Base-by-base conservation (phyloP, 2,797 vertebrate genomes). In the Salmo trutta region DNA sequence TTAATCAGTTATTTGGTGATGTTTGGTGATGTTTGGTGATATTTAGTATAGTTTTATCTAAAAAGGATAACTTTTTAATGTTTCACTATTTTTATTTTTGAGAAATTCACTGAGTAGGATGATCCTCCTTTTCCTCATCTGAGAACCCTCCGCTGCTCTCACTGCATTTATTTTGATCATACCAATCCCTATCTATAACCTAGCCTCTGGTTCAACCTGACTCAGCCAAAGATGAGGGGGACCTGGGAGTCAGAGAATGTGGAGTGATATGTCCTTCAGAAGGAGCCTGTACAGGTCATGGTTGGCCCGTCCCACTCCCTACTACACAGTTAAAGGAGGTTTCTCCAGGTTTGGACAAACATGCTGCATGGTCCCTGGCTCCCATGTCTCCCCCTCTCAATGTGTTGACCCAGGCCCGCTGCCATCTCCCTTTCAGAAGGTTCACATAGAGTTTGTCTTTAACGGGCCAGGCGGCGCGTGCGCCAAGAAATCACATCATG, bases 371-470 rank as follows among this genome's bases (percentile, higher is more conserved):
- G 56, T 21, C 56, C 21, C 8, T 14, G 59, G 75, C 17, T 64
- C 8, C 86, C 86, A 82, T 90, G 90, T 75, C 76, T 76, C 85
- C 33, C 67, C 77, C 73, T 83, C 68, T 24, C 74, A 52, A 71
- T 47, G 62, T 92, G 88, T 92, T 93, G 89, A 89, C 85, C 83
- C 86, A 80, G 88, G 90, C 88, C 2, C 19, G 76, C 72, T 69
- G 83, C 90, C 88, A 90, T 86, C 86, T 76, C 78, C 78, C 82
- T 88, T 90, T 91, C 86, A 86, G 84, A 88, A 90, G 88, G 89
- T 90, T 92, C 88, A 90, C 81, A 54, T 66, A 68, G 80, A 91
- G 87, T 87, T 90, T 86, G 82, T 74, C 16, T 90, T 79, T 81
- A 76, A 82, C 54, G 24, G 84, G 85, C 79, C 56, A 21, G 84